Evolutionary conservation across 2,797 vertebrate species (phyloP).

Genomic region (Phylloscopus collybita): DNA sequence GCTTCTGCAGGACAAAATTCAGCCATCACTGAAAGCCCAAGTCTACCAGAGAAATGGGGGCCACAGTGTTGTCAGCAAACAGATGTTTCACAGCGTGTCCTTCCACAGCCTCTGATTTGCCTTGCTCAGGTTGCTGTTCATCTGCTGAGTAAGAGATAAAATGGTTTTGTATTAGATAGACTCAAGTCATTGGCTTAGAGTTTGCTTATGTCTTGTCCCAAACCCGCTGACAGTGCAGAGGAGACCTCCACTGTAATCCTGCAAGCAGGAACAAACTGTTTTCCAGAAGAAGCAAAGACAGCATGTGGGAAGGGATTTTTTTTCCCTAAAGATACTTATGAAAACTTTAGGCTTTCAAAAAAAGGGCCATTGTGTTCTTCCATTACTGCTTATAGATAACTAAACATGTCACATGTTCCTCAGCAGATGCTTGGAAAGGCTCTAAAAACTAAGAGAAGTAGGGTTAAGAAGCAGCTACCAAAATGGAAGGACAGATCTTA

Average conservation of each 20-base stretch:
- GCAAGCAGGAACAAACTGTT: background rate
- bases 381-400: background rate
- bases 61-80: background rate
- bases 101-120: background rate
- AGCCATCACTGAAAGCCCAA: background rate
- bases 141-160: background rate
- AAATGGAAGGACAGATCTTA: background rate
- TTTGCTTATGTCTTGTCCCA: background rate
- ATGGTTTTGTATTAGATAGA: background rate
- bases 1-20: background rate
- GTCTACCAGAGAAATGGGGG: background rate
- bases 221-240: background rate
- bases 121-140: background rate
- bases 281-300: background rate
- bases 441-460: background rate
- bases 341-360: background rate
- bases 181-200: background rate
- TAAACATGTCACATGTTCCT: background rate
- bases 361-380: background rate
- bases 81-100: background rate
- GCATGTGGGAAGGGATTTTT: background rate
- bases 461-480: background rate
- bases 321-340: background rate
- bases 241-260: background rate
- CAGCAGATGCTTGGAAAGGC: background rate